These are phyloP conservation scores for Graphium colonna DNA, from an alignment of 2,888 invertebrate species.

Conservation along the genomic window DNA sequence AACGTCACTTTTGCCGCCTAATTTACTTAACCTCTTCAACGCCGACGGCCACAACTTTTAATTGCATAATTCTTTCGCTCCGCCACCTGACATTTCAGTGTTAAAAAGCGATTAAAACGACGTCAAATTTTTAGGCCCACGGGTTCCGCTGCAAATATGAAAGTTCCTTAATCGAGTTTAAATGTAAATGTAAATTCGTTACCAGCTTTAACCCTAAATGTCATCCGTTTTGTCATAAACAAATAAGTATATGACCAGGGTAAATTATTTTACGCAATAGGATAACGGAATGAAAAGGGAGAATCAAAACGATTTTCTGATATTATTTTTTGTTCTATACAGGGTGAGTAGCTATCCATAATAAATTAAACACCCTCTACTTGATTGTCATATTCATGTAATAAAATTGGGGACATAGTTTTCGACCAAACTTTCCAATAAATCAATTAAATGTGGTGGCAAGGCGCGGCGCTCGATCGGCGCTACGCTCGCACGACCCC, in stretches of 20 bases:
- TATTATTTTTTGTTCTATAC: no score
- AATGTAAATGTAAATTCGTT: not conserved
- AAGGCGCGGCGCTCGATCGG: no score
- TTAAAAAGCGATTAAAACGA: constrained; percentile 17
- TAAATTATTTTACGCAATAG: no score
- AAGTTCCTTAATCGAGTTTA: not conserved
- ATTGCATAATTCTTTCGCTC: constrained; percentile 23
- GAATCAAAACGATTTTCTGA: no score
- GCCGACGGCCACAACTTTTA: constrained; percentile 17
- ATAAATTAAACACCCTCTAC: no score
- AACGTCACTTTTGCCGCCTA: constrained; percentile 21
- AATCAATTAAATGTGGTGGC: no score
- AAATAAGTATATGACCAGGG: not conserved
- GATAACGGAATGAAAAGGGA: no score
- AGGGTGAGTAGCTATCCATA: no score
- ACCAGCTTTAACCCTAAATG: not conserved
- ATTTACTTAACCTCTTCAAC: constrained; percentile 23
- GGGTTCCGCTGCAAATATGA: not conserved
- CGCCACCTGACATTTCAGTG: constrained; percentile 21
- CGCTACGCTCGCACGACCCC: no score
- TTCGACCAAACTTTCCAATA: no score
- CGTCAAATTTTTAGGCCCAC: not conserved
- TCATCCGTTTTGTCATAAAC: not conserved
- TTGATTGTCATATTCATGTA: no score
- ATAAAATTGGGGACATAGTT: no score